Conservation (phyloP, 1,140 invertebrate species). For the Papilio glaucus region DNA sequence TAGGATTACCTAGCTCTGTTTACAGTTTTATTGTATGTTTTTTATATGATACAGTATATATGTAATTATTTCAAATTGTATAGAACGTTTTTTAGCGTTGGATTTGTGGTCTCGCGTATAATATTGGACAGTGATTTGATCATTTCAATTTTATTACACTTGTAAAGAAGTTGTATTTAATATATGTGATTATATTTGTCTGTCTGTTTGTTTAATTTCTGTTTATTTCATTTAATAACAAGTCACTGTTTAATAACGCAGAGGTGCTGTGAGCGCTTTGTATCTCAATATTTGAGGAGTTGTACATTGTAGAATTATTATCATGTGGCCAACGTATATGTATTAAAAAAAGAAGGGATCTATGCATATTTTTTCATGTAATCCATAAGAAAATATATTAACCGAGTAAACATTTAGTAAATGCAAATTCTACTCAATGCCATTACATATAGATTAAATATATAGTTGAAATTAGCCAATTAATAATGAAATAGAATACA, state of each 20-base stretch:
- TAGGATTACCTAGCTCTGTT: neutral
- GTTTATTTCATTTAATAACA: neutral
- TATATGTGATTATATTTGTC: no score
- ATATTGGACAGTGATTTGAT: slow-evolving; percentile 31
- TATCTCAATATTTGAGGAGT: slow-evolving; percentile 64
- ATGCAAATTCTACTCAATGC: neutral
- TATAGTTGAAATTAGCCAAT: neutral
- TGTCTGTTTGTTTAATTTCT: no score
- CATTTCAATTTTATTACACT: neutral
- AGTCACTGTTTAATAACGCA: neutral
- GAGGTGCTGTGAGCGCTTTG: neutral
- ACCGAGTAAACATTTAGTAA: neutral
- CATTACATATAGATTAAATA: neutral
- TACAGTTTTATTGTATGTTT: neutral
- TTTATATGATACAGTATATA: neutral
- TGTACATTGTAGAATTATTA: slow-evolving; percentile 44
- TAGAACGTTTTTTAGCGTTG: neutral
- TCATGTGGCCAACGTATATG: slow-evolving; percentile 35
- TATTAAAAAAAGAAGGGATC: slow-evolving; percentile 34
- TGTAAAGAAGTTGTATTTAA: neutral
- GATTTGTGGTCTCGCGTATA: no score
- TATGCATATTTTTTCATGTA: slow-evolving; percentile 33
- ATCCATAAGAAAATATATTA: slow-evolving; percentile 26
- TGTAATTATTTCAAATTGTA: neutral
- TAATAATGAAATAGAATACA: neutral